A percentile compares a stretch with the other conserved stretches of the same genome.
These are phyloP conservation scores for Cyclophora albipunctata DNA, from an alignment of 2,888 invertebrate genomes.

Conservation along the genomic window DNA sequence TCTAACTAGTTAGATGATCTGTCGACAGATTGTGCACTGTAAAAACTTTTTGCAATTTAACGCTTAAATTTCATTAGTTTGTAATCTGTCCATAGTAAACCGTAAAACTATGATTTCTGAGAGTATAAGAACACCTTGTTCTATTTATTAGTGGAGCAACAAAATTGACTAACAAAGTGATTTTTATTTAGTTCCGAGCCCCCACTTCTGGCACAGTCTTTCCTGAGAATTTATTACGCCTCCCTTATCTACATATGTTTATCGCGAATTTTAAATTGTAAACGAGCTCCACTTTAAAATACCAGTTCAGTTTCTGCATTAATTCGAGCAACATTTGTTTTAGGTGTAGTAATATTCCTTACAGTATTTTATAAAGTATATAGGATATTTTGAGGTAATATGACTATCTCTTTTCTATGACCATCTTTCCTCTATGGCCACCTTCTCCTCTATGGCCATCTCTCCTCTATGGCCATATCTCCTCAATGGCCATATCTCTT, in stretches of 20 bases:
- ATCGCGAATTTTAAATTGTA: conserved; percentile 68
- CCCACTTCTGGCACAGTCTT: conserved; percentile 32
- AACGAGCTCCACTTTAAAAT: conserved; percentile 54
- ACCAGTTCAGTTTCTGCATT: conserved; percentile 40
- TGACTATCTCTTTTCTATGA: too few species aligned
- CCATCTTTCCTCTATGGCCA: background rate
- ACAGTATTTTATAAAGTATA: background rate
- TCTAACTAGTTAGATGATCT: too few species aligned
- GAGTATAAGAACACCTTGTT: too few species aligned
- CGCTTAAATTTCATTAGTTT: too few species aligned
- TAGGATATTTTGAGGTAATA: too few species aligned
- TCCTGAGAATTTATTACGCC: conserved; percentile 56
- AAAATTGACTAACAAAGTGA: conserved; percentile 50
- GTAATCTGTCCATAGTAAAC: too few species aligned
- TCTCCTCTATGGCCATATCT: background rate
- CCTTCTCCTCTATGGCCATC: background rate
- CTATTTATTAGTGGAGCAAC: too few species aligned
- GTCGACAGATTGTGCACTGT: too few species aligned
- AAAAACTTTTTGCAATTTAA: too few species aligned
- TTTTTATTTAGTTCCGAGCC: conserved; percentile 45
- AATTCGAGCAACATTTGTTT: conserved; percentile 36
- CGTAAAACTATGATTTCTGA: too few species aligned
- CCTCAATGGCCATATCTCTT: background rate
- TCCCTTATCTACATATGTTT: conserved; percentile 64
- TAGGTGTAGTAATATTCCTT: conserved; percentile 20